A percentile compares a stretch with the other conserved stretches of the same genome.
Evolutionary conservation across 2,113 vertebrate genomes (phyloP).

Genomic region (Sylvicapra grimmia): DNA sequence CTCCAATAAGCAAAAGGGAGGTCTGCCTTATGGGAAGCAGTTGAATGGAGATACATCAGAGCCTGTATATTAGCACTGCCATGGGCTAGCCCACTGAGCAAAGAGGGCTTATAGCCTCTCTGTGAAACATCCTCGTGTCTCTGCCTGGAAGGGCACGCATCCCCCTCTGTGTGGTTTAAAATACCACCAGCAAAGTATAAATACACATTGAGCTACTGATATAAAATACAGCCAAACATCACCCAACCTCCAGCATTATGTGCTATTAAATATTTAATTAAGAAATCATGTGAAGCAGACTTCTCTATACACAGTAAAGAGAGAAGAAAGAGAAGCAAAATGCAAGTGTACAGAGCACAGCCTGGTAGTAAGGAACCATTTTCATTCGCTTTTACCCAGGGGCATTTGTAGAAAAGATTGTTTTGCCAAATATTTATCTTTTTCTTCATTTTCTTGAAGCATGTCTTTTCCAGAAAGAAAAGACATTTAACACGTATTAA

Average conservation of each 20-base stretch:
- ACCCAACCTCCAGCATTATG: background rate
- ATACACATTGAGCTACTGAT: background rate
- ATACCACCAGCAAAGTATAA: background rate
- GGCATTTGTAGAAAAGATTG: slow-evolving; percentile 28
- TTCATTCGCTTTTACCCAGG: slow-evolving; percentile 65
- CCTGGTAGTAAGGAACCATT: slow-evolving; percentile 52
- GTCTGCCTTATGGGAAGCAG: background rate
- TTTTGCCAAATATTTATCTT: slow-evolving; percentile 65
- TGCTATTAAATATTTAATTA: slow-evolving; percentile 55
- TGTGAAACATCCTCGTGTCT: background rate
- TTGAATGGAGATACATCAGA: background rate
- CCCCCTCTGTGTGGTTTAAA: background rate
- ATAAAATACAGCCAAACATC: slow-evolving; percentile 14
- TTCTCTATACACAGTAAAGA: slow-evolving; percentile 2
- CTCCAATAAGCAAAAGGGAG: background rate
- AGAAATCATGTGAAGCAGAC: slow-evolving; percentile 40
- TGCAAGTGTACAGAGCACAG: slow-evolving; percentile 23
- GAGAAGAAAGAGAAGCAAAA: slow-evolving; percentile 34
- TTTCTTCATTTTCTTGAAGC: slow-evolving; percentile 68
- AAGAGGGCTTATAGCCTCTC: background rate
- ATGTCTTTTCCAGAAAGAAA: slow-evolving; percentile 67
- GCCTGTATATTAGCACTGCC: background rate
- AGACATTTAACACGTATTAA: slow-evolving; percentile 61
- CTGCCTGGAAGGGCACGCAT: background rate
- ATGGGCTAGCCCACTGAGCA: background rate